phyloP scores from a whole-genome alignment of 2,888 invertebrate species.

The Pomacea canaliculata region DNA sequence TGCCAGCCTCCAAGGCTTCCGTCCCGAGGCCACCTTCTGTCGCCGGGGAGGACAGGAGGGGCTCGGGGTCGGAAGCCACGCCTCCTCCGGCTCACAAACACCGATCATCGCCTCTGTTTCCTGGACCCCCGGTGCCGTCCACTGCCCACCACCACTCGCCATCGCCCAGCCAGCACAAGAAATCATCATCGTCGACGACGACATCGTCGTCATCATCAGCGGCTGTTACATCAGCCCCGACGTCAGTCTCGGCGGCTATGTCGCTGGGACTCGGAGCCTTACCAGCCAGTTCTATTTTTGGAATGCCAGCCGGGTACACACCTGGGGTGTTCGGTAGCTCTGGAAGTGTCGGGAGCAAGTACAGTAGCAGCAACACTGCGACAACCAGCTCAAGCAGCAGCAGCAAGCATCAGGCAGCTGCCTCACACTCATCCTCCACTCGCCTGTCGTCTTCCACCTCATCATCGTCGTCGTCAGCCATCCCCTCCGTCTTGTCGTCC shows the following conservation, averaged over 20 bases:
- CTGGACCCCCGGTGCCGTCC: neutral
- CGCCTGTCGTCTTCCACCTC: conserved; percentile 21
- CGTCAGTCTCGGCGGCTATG: conserved; percentile 19
- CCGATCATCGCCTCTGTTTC: neutral
- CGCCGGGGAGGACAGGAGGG: neutral
- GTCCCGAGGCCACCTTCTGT: neutral
- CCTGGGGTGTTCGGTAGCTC: too few relatives aligned
- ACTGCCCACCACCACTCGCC: conserved; percentile 2
- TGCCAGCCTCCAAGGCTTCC: neutral
- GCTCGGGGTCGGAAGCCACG: neutral
- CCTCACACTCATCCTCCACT: conserved; percentile 8
- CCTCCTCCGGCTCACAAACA: conserved; percentile 7
- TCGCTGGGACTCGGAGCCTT: conserved; percentile 19
- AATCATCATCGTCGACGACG: conserved; percentile 10
- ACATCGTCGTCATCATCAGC: conserved; percentile 15
- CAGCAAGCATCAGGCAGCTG: conserved; percentile 22
- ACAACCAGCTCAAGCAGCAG: neutral
- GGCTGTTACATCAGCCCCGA: conserved; percentile 16
- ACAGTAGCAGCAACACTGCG: conserved; percentile 1
- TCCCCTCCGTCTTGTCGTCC: conserved; percentile 1
- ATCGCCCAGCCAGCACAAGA: conserved; percentile 12
- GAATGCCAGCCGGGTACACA: neutral
- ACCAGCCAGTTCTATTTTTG: neutral
- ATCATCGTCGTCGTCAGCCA: conserved; percentile 24
- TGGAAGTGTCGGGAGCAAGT: conserved; percentile 6